Base-by-base conservation (phyloP, 2,797 vertebrate genomes). In the Chloroceryle inda region DNA sequence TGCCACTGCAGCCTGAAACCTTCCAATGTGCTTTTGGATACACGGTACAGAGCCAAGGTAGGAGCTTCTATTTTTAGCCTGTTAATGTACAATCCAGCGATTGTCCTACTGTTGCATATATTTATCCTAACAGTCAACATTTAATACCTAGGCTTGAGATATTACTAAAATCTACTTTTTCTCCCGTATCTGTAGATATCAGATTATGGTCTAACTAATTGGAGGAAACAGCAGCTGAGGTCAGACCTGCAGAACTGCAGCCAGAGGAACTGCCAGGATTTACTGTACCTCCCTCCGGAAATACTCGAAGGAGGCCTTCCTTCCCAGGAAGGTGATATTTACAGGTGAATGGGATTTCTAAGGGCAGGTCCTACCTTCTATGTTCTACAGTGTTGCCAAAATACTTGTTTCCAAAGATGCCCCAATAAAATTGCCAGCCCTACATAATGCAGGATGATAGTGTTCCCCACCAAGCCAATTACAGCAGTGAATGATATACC, bases 1-100 rank as follows among this genome's bases (percentile, higher is more conserved):
- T 94, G 95, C 81, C 98, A 98, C 40, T 88, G 96, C 63, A 91
- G 93, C 38, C 96, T 98, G 50, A 98, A 97, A 91, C 95, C 98
- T 52, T 97, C 97, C 71, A 98, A 98, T 4, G 96, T 98, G 38
- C 96, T 98, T 44, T 76, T 98, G 37, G 98, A 98, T 89, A 82
- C 8, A 2, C 96, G 97, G 20, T 97, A 96, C 90, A 95, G 96
- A 77, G 98, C 98, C 35, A 98, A 98, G 98, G 98, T 98, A 84
- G 47, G 81, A 56, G n/a, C 47, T 66, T 59, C 44, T 66, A 4
- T 15, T 49, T 71, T 7, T 40, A 73, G 23, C 49, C 35, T n/a
- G 8, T 7, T 76, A 14, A 44, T 2, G 2, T 58, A 31, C 88
- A 93, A 80, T 52, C 40, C 37, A 80, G 8, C 24, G 26, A 82